Evolutionary conservation across 2,113 vertebrate species (phyloP).

Genomic region (Cisticola juncidis): DNA sequence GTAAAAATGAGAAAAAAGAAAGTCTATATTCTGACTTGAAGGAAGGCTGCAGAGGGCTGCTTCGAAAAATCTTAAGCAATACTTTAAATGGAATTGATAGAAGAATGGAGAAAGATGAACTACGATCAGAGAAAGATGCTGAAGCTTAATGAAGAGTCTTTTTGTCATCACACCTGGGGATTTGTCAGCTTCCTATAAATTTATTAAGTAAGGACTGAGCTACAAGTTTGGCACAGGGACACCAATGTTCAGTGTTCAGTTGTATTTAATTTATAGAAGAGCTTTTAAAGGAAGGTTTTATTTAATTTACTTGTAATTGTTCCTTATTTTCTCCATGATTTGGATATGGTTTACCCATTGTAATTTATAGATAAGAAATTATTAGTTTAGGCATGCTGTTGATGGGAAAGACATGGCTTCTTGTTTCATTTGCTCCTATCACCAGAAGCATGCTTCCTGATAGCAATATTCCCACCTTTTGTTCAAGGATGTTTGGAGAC

Average conservation of each 20-base stretch:
- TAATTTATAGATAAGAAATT: not conserved
- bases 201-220: not conserved
- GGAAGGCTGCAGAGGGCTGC: not conserved
- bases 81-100: not conserved
- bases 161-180: not conserved
- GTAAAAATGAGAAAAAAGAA: not conserved
- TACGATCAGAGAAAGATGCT: not conserved
- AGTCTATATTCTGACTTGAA: not conserved
- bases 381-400: not conserved
- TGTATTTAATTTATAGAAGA: not conserved
- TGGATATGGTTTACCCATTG: not conserved
- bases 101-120: conserved; percentile 37
- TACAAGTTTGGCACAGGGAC: not conserved
- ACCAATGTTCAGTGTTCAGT: not conserved
- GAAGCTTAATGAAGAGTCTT: not conserved
- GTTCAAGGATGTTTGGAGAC: not conserved
- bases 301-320: not conserved
- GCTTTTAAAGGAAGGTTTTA: not conserved
- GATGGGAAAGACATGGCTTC: not conserved
- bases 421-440: not conserved
- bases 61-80: not conserved
- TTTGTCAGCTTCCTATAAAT: not conserved
- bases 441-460: not conserved
- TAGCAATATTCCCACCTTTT: not conserved
- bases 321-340: not conserved